Conservation (phyloP, 2,113 vertebrate species). For the Ophthalmolycus amberensis region DNA sequence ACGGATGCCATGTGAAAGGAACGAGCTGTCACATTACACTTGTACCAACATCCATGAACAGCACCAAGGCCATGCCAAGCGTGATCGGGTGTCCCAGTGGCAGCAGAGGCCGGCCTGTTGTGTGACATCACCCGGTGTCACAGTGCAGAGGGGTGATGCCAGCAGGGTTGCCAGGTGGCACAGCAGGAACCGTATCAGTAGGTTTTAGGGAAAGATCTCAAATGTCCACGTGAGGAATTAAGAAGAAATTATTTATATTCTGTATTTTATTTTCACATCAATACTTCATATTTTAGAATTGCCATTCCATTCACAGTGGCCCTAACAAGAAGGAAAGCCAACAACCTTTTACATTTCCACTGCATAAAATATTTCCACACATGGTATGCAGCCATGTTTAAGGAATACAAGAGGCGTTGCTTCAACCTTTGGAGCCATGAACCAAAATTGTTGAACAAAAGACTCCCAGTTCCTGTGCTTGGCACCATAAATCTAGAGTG, state of each 20-base stretch:
- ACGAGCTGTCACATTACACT: conserved; percentile 83
- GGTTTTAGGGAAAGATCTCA: not conserved
- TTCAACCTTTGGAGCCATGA: conserved; percentile 45
- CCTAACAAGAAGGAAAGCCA: not conserved
- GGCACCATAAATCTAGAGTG: conserved; percentile 52
- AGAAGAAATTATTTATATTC: not conserved
- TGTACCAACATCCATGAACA: conserved; percentile 83
- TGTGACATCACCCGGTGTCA: conserved; percentile 54
- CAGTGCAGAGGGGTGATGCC: conserved; percentile 47
- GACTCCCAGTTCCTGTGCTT: conserved; percentile 55
- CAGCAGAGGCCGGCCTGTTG: conserved; percentile 58
- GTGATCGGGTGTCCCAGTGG: conserved; percentile 75
- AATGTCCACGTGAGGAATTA: not conserved
- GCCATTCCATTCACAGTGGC: not conserved
- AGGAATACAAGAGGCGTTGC: conserved; percentile 28
- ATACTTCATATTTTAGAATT: too few relatives aligned
- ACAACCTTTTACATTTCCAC: conserved; percentile 6
- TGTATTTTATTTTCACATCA: too few relatives aligned
- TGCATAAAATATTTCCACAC: conserved; percentile 3
- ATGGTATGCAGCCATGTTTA: not conserved
- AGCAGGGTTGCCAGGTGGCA: conserved; percentile 34
- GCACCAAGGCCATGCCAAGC: conserved; percentile 67
- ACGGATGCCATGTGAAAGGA: conserved; percentile 78
- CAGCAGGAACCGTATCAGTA: not conserved
- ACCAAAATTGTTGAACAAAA: conserved; percentile 65